Evolutionary conservation across 2,797 vertebrate genomes (phyloP).

Genomic region (Heteromormyrus szaboi): DNA sequence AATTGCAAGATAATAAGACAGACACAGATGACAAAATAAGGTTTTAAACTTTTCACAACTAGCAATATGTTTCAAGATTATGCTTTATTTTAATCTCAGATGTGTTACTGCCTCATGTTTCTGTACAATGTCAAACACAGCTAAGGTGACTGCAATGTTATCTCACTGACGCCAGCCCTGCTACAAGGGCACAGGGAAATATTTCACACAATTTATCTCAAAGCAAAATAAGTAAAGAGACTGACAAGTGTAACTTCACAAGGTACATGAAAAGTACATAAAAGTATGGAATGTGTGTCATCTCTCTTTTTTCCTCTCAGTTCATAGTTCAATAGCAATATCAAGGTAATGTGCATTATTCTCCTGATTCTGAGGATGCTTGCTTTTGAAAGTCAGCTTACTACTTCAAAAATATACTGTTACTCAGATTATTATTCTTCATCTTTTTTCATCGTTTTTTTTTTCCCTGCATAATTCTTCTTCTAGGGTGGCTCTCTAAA

Average conservation of each 20-base stretch:
- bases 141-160: not conserved
- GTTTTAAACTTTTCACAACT: not conserved
- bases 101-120: not conserved
- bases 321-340: constrained; percentile 8
- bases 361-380: not conserved
- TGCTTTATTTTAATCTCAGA: not conserved
- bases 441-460: not conserved
- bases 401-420: not conserved
- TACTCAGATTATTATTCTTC: not conserved
- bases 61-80: not conserved
- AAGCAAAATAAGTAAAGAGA: not conserved
- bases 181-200: not conserved
- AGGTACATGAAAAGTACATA: constrained; percentile 4
- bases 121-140: not conserved
- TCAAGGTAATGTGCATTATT: not conserved
- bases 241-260: not conserved
- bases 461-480: not conserved
- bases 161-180: not conserved
- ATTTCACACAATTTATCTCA: constrained; percentile 6
- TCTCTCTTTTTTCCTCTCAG: not conserved
- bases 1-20: not conserved
- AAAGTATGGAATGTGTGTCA: not conserved
- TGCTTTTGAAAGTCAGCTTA: not conserved
- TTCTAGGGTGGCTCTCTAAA: not conserved
- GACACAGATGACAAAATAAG: not conserved